A percentile compares a stretch with the other conserved stretches of the same genome.
phyloP scores from a whole-genome alignment of 2,888 invertebrate species.

The Ophion ventricosus region DNA sequence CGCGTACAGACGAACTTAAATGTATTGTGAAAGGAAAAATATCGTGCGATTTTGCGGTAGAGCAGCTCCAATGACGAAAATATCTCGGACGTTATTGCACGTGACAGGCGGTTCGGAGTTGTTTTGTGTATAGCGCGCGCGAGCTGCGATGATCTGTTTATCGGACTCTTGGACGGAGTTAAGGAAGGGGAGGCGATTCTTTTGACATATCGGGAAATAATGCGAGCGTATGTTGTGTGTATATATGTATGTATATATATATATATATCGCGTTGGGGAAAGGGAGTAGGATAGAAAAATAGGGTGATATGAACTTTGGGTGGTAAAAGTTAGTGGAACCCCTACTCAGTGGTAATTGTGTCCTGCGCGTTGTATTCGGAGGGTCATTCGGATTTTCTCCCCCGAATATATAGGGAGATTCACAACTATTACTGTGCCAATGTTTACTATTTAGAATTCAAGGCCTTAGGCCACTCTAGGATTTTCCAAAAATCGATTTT shows the following conservation, averaged over 20 bases:
- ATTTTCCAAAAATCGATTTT: too few relatives aligned
- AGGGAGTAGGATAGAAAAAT: not conserved
- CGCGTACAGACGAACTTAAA: not conserved
- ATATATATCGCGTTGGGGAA: not conserved
- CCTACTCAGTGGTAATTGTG: conserved; percentile 16
- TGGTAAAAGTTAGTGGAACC: conserved; percentile 3
- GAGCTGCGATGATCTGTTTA: not conserved
- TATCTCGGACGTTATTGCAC: not conserved
- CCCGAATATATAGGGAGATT: not conserved
- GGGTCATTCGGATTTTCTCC: not conserved
- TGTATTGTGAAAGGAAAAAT: not conserved
- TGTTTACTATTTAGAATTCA: too few relatives aligned
- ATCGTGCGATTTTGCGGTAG: not conserved
- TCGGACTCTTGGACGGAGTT: not conserved
- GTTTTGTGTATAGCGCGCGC: not conserved
- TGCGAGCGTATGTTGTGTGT: not conserved
- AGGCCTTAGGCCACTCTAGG: too few relatives aligned
- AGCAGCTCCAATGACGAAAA: not conserved
- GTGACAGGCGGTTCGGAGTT: not conserved
- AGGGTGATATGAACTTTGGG: not conserved
- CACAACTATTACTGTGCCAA: too few relatives aligned
- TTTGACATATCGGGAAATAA: not conserved
- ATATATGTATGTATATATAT: not conserved
- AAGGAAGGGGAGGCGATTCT: not conserved
- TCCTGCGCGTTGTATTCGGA: conserved; percentile 19